phyloP scores from a whole-genome alignment of 2,113 vertebrate species.

The Eudyptes chrysolophus region DNA sequence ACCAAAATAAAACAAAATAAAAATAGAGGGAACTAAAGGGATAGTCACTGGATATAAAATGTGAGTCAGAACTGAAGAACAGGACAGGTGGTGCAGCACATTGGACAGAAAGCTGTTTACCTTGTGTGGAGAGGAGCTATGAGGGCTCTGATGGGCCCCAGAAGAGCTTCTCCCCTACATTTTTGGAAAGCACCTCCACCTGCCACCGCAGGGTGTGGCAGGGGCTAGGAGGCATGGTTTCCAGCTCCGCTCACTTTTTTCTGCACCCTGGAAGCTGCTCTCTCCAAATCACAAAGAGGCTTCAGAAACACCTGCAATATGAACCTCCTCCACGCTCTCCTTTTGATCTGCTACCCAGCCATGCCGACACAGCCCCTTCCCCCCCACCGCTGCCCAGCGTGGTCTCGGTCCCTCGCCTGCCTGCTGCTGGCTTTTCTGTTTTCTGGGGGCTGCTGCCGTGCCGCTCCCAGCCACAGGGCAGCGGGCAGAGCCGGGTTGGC shows the following conservation, averaged over 20 bases:
- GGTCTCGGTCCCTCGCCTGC: fast-evolving
- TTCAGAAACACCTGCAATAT: background rate
- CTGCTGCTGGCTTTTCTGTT: background rate
- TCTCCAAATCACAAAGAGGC: background rate
- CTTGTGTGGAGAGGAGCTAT: background rate
- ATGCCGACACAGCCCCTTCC: background rate
- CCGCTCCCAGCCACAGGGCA: fast-evolving
- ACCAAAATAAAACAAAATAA: constrained; percentile 56
- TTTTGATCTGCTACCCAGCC: background rate
- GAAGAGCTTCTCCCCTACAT: background rate
- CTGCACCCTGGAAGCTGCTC: background rate
- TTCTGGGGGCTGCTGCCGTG: background rate
- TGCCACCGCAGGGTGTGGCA: background rate
- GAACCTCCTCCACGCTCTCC: background rate
- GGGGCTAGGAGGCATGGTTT: fast-evolving
- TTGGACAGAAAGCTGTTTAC: background rate
- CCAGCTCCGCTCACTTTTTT: background rate
- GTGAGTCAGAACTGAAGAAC: constrained; percentile 6
- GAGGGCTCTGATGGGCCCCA: background rate
- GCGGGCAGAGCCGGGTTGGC: background rate
- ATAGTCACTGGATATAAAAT: background rate
- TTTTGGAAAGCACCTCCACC: background rate
- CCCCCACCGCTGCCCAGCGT: fast-evolving
- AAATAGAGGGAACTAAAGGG: constrained; percentile 24
- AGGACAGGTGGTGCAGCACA: background rate